These are phyloP conservation scores for Crepidodera aurea DNA, from an alignment of 2,888 invertebrate species.

Conservation along the genomic window DNA sequence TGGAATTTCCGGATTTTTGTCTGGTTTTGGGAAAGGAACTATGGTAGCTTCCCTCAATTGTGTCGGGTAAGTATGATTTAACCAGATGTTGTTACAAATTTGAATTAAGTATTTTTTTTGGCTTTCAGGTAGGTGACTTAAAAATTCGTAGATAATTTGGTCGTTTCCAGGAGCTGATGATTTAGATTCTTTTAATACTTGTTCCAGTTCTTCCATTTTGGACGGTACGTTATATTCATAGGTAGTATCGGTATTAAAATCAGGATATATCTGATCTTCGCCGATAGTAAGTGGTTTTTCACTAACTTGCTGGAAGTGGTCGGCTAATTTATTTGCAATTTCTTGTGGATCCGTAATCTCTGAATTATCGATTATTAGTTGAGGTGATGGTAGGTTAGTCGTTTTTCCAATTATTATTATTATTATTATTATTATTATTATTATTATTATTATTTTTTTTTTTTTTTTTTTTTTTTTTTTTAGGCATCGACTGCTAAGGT, in stretches of 20 bases:
- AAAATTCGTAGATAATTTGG: background rate
- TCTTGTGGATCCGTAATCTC: background rate
- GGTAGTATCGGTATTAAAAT: no score
- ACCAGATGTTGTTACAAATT: background rate
- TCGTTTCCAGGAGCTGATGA: no score
- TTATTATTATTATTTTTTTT: no score
- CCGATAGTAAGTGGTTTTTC: no score
- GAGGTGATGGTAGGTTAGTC: background rate
- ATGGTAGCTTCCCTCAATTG: background rate
- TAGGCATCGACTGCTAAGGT: background rate
- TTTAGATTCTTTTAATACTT: no score
- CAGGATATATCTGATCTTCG: no score
- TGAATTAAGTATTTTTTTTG: background rate
- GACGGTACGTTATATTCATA: no score
- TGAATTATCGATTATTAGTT: background rate
- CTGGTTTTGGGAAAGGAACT: background rate
- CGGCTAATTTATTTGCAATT: conserved; percentile 1
- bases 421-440: no score
- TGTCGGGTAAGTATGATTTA: background rate
- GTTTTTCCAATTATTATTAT: background rate
- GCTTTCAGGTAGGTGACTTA: background rate
- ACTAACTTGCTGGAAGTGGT: background rate
- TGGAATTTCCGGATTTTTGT: background rate
- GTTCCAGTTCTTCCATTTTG: no score
- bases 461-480: no score